A percentile compares a stretch with the other conserved stretches of the same genome.
phyloP scores from a whole-genome alignment of 1,140 invertebrate species.

The Drosophila simulans region DNA sequence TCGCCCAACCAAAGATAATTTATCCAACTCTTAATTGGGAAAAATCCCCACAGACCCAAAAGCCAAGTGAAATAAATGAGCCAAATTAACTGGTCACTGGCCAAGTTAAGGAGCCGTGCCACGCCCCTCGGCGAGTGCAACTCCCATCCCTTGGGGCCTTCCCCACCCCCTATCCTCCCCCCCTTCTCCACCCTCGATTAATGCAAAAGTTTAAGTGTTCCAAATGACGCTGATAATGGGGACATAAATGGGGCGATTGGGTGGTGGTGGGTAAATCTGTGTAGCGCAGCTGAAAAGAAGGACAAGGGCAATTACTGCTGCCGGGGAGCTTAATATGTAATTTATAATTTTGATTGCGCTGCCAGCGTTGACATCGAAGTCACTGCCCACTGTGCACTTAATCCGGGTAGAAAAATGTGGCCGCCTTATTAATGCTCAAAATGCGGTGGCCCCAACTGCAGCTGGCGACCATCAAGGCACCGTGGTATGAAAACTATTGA shows the following conservation, averaged over 20 bases:
- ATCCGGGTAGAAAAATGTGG: conserved; percentile 55
- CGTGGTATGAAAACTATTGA: background rate
- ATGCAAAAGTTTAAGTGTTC: conserved; percentile 57
- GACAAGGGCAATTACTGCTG: conserved; percentile 22
- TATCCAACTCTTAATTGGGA: conserved; percentile 15
- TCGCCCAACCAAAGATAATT: conserved; percentile 1
- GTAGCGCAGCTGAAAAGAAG: background rate
- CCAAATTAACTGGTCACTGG: conserved; percentile 46
- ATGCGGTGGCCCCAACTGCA: conserved; percentile 30
- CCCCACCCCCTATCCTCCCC: too few relatives aligned
- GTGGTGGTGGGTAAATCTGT: background rate
- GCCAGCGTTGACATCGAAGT: conserved; percentile 46
- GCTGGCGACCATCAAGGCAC: conserved; percentile 3
- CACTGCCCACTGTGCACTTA: conserved; percentile 37
- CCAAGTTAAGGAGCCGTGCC: conserved; percentile 1
- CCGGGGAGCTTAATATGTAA: conserved; percentile 54
- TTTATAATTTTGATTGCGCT: conserved; percentile 61
- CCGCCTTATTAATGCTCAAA: conserved; percentile 32
- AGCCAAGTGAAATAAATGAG: conserved; percentile 47
- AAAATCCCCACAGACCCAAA: background rate
- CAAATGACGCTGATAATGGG: conserved; percentile 60
- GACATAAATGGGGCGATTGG: conserved; percentile 13
- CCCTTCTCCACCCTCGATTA: conserved; percentile 27
- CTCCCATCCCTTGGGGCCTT: background rate
- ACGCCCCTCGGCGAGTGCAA: conserved; percentile 15